Conservation (phyloP, 2,797 vertebrate species). For the Petrocephalus schoutedeni region DNA sequence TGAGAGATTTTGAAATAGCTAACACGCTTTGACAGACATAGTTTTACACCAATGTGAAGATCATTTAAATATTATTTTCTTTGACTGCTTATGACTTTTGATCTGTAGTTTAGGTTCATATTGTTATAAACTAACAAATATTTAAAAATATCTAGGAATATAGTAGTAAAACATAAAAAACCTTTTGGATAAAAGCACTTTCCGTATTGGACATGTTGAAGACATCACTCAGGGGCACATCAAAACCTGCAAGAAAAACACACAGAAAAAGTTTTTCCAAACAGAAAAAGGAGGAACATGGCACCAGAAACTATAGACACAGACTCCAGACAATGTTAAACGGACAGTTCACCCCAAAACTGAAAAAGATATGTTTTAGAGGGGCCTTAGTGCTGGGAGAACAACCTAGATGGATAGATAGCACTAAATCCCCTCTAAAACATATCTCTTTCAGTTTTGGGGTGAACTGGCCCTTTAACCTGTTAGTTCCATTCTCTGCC, state of each 20-base stretch:
- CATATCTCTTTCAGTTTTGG: neutral
- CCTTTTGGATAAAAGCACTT: slow-evolving; percentile 29
- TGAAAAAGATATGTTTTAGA: too few relatives aligned
- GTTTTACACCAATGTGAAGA: neutral
- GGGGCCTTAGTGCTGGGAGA: too few relatives aligned
- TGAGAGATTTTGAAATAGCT: neutral
- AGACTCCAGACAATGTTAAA: neutral
- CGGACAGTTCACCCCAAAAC: neutral
- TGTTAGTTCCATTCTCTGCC: neutral
- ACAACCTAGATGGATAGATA: too few relatives aligned
- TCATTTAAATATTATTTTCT: neutral
- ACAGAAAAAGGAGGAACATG: neutral
- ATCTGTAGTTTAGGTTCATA: neutral
- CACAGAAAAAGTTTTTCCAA: neutral
- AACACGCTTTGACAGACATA: neutral
- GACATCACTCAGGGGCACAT: slow-evolving; percentile 54
- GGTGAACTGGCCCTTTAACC: neutral
- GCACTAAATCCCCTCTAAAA: neutral
- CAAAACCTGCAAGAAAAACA: slow-evolving; percentile 47
- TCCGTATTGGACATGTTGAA: slow-evolving; percentile 42
- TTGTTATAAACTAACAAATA: neutral
- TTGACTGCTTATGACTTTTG: neutral
- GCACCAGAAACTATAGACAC: neutral
- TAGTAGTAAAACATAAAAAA: neutral
- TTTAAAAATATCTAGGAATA: neutral